A percentile compares a stretch with the other conserved stretches of the same genome.
These are phyloP conservation scores for Hycleus phaleratus DNA, from an alignment of 1,140 invertebrate species.

Conservation along the genomic window DNA sequence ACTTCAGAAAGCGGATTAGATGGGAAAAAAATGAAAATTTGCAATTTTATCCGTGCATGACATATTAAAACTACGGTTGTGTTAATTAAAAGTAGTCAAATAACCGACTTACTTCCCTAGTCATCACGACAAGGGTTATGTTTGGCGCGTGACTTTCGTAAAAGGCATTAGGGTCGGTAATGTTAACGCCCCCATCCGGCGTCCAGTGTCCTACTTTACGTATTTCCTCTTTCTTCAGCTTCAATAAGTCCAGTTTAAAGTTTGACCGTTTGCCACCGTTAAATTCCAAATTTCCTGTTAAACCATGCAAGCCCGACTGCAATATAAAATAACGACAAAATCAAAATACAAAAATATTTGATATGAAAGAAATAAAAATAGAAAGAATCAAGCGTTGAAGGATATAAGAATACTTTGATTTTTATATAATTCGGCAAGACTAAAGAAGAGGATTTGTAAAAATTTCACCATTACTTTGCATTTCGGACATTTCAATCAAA, in stretches of 20 bases:
- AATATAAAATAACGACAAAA: constrained; percentile 21
- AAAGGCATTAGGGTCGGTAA: constrained; percentile 80
- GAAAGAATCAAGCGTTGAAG: neutral
- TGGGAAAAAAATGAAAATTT: no score
- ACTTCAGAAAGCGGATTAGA: no score
- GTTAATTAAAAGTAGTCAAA: no score
- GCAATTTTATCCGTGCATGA: no score
- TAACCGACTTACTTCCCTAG: constrained; percentile 63
- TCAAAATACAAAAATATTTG: neutral
- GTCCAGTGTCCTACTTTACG: constrained; percentile 79
- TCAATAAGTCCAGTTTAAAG: constrained; percentile 79
- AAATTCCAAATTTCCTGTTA: constrained; percentile 85
- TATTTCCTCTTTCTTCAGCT: constrained; percentile 68
- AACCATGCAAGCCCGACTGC: constrained; percentile 69
- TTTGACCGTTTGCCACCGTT: constrained; percentile 72
- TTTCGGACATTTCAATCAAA: neutral
- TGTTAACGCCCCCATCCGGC: constrained; percentile 61
- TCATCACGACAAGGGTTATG: constrained; percentile 83
- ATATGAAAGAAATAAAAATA: neutral
- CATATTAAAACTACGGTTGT: no score
- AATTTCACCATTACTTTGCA: neutral
- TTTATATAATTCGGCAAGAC: neutral
- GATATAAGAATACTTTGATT: neutral
- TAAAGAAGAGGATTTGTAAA: neutral
- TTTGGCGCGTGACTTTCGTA: constrained; percentile 74